Base-by-base conservation (phyloP, 2,797 vertebrate species). In the Falco rusticolus region DNA sequence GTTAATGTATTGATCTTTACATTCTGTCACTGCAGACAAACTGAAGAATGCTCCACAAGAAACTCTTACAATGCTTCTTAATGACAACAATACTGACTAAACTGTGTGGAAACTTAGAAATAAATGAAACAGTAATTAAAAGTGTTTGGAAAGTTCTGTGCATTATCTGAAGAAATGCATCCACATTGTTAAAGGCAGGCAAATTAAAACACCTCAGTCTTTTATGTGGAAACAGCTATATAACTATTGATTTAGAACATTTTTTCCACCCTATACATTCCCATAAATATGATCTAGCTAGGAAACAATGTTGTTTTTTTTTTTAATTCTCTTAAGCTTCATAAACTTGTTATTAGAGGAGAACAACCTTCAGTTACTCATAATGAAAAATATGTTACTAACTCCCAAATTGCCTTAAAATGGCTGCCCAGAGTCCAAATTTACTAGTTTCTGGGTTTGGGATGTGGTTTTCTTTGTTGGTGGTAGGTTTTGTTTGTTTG, bases 21-120 rank as follows among this genome's bases (percentile, higher is more conserved):
- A 33, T 56, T 87, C 28, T 48, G 41, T 29, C 18, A 13, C 47
- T 14, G 12, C 6, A 16, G 31, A 86, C 29, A 80, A 92, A 68
- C 0, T 26, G 6, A 69, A 43, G 16, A 80, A 89, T 68, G 26
- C 45, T 31, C 10, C 13, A 72, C 0, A 2, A 61, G 6, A n/a
- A 22, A 57, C 11, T 21, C 28, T 57, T 28, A 22, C 1, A 2
- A 80, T 25, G 41, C 41, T 57, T 69, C 48, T 14, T 43, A 51
- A 77, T 69, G 31, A 8, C 24, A 72, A 31, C 76, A 56, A 12
- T 17, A 79, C 11, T 33, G 5, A 19, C 6, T 48, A 31, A 74
- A 66, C 25, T 37, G 7, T 31, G 26, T 34, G 20, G 18, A 84
- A 76, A 77, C 22, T 59, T 25, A 20, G 10, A 84, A 76, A 57